phyloP scores from a whole-genome alignment of 2,113 vertebrate genomes.

The Dunckerocampus dactyliophorus region DNA sequence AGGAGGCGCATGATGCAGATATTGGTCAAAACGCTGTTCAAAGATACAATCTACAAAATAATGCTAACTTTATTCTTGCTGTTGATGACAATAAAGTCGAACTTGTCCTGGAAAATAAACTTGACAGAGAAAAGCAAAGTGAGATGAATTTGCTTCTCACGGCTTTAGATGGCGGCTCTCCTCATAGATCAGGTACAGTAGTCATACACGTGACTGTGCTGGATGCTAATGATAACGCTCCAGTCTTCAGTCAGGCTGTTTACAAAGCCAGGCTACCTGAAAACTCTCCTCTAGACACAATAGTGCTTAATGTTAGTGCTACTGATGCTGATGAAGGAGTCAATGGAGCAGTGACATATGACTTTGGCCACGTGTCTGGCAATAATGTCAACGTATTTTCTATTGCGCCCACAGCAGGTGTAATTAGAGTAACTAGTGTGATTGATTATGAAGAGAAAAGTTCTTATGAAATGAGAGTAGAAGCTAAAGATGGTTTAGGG shows the following conservation, averaged over 20 bases:
- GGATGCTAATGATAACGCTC: constrained; percentile 61
- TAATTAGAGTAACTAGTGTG: constrained; percentile 9
- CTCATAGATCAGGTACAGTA: constrained; percentile 51
- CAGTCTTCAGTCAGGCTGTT: constrained; percentile 44
- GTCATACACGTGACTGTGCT: constrained; percentile 48
- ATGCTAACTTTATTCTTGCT: constrained; percentile 66
- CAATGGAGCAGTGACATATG: constrained; percentile 66
- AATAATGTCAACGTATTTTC: background rate
- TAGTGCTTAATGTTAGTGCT: constrained; percentile 44
- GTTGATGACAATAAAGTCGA: constrained; percentile 50
- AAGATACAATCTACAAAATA: constrained; percentile 63
- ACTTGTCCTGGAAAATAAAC: constrained; percentile 40
- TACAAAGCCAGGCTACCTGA: constrained; percentile 59
- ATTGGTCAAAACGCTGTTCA: constrained; percentile 73
- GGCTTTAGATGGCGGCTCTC: constrained; percentile 57
- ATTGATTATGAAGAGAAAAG: constrained; percentile 33
- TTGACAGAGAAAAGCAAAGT: constrained; percentile 54
- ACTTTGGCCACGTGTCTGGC: constrained; percentile 34
- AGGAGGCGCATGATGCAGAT: constrained; percentile 73
- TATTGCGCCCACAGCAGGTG: constrained; percentile 10
- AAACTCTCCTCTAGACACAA: constrained; percentile 40
- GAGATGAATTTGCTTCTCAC: constrained; percentile 48
- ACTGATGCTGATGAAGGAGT: constrained; percentile 60
- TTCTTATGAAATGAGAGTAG: constrained; percentile 17
- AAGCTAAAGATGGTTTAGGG: constrained; percentile 65